phyloP scores from a whole-genome alignment of 2,888 invertebrate genomes.

The Eustalomyia histrio region DNA sequence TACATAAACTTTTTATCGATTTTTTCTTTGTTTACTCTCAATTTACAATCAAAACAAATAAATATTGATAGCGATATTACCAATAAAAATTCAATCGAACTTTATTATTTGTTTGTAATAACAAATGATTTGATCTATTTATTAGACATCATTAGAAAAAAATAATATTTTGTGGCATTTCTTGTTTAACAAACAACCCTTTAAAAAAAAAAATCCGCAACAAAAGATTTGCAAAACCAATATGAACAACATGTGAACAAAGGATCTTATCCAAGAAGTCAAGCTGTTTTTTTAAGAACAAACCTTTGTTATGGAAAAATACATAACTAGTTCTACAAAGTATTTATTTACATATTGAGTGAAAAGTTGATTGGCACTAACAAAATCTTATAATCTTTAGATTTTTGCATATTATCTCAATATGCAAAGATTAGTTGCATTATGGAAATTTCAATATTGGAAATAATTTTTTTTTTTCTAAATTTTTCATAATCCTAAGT shows the following conservation, averaged over 20 bases:
- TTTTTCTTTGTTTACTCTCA: no score
- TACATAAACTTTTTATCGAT: no score
- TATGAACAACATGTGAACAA: conserved; percentile 8
- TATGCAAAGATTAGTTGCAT: background rate
- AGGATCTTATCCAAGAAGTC: background rate
- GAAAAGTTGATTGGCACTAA: background rate
- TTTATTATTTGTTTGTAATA: background rate
- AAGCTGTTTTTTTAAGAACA: background rate
- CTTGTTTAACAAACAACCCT: background rate
- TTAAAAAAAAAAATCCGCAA: background rate
- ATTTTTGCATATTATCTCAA: background rate
- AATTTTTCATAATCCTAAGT: no score
- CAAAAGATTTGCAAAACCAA: conserved; percentile 27
- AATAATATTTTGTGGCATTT: background rate
- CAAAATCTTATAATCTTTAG: no score
- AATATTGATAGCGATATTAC: no score
- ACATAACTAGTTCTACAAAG: no score
- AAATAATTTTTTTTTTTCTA: no score
- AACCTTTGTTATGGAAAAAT: background rate
- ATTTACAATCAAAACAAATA: no score
- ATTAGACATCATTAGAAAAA: background rate
- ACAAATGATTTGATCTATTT: background rate
- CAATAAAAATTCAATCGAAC: no score
- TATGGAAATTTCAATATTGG: background rate
- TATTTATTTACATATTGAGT: background rate